phyloP scores from a whole-genome alignment of 2,888 invertebrate genomes.

The Hoplodrina blanda region DNA sequence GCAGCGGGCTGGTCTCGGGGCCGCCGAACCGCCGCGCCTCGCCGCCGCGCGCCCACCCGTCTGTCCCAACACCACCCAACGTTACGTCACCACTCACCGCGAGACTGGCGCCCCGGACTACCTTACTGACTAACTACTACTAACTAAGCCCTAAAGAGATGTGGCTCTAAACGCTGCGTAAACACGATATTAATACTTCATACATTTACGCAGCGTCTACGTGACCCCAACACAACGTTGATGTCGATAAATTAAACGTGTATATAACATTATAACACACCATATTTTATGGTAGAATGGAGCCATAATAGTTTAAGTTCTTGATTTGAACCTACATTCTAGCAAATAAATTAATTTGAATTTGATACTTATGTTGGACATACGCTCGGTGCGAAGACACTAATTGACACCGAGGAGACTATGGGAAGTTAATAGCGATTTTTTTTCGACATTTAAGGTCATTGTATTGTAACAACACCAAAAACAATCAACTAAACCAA shows the following conservation, averaged over 20 bases:
- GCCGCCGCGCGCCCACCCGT: slow-evolving; percentile 87
- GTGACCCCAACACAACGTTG: no score
- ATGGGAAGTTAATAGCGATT: no score
- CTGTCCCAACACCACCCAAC: slow-evolving; percentile 85
- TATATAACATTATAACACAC: no score
- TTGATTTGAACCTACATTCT: no score
- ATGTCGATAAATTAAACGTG: no score
- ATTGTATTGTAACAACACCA: no score
- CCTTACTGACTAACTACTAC: slow-evolving; percentile 58
- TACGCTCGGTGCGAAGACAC: not conserved
- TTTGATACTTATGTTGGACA: not conserved
- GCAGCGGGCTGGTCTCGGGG: slow-evolving; percentile 96
- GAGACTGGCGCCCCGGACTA: slow-evolving; percentile 34
- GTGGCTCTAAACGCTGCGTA: not conserved
- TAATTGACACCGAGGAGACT: not conserved
- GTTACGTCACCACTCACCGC: slow-evolving; percentile 65
- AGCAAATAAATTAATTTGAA: no score
- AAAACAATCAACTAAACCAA: no score
- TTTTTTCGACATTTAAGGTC: no score
- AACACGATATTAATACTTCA: not conserved
- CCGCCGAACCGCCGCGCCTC: slow-evolving; percentile 91
- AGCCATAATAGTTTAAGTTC: no score
- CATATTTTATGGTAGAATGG: no score
- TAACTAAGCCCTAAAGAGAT: not conserved
- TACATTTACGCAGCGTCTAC: not conserved